These are phyloP conservation scores for Eurytoma adleriae DNA, from an alignment of 2,888 invertebrate species.

Conservation along the genomic window DNA sequence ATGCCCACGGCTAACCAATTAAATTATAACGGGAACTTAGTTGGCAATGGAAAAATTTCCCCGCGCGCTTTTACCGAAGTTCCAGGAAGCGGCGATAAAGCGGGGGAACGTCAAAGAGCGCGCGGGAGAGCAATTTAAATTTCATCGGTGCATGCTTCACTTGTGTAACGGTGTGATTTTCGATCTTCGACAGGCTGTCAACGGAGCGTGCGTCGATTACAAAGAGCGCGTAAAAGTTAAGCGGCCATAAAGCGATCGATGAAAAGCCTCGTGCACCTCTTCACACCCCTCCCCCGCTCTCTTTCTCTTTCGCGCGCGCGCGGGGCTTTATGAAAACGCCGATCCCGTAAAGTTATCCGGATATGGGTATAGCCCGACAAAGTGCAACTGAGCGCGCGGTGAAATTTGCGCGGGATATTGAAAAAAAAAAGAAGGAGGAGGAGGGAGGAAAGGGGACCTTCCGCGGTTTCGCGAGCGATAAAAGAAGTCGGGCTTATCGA, in stretches of 20 bases:
- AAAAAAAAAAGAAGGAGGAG: background rate
- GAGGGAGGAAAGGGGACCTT: background rate
- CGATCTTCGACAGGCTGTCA: constrained; percentile 5
- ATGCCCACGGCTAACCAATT: no score
- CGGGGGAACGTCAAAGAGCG: no score
- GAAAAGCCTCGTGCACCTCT: background rate
- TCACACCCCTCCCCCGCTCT: background rate
- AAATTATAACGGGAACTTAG: no score
- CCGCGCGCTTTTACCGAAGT: no score
- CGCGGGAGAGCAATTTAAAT: no score
- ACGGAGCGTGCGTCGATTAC: constrained; percentile 18
- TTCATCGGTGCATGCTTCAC: no score
- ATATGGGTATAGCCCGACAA: constrained; percentile 7
- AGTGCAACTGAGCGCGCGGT: constrained; percentile 6
- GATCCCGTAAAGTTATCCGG: constrained; percentile 35
- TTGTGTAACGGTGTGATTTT: constrained; percentile 7
- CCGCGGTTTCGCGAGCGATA: constrained; percentile 19
- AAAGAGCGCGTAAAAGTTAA: constrained; percentile 33
- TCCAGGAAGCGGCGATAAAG: no score
- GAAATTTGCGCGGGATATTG: constrained; percentile 41
- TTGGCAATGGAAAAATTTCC: no score
- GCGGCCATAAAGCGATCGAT: constrained; percentile 37
- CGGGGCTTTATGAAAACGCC: constrained; percentile 29
- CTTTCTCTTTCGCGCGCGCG: background rate
- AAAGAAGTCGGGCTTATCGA: constrained; percentile 3